Percentiles rank a stretch among this genome's conserved stretches.
These are phyloP conservation scores for Drosophila hydei DNA, from an alignment of 1,140 invertebrate species.

Conservation along the genomic window DNA sequence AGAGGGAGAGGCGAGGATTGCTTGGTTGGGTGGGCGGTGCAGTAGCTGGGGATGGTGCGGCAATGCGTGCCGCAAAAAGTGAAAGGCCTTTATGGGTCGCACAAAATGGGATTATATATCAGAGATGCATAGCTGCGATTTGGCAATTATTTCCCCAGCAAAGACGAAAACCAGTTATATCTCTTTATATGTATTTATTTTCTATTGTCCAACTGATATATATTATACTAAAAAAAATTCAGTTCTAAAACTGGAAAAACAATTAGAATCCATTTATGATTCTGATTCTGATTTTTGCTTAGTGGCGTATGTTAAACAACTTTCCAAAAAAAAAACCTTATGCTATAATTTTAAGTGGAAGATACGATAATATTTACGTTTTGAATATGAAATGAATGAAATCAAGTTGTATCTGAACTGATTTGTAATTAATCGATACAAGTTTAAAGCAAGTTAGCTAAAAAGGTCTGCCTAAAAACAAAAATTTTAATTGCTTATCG, in stretches of 20 bases:
- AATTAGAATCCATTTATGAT: conserved; percentile 25
- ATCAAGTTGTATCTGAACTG: conserved; percentile 23
- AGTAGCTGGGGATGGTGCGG: background rate
- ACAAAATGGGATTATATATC: conserved; percentile 73
- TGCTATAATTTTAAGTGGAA: conserved; percentile 6
- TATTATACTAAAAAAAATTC: conserved; percentile 27
- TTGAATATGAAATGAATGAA: conserved; percentile 18
- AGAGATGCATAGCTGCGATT: conserved; percentile 53
- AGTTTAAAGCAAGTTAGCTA: conserved; percentile 11
- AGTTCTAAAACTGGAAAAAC: conserved; percentile 47
- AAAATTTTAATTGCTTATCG: no score
- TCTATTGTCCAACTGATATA: conserved; percentile 53
- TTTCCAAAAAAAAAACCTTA: conserved; percentile 50
- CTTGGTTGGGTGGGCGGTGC: background rate
- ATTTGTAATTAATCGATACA: conserved; percentile 24
- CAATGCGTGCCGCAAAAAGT: conserved; percentile 69
- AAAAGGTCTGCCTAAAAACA: background rate
- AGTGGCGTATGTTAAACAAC: conserved; percentile 31
- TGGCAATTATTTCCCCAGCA: conserved; percentile 59
- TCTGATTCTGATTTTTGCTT: background rate
- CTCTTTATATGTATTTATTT: conserved; percentile 40
- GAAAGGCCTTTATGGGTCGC: conserved; percentile 77
- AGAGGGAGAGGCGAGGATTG: conserved; percentile 7
- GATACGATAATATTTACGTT: conserved; percentile 18
- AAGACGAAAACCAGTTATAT: conserved; percentile 59